Base-by-base conservation (phyloP, 1,140 invertebrate genomes). In the Drosophila rhopaloa region DNA sequence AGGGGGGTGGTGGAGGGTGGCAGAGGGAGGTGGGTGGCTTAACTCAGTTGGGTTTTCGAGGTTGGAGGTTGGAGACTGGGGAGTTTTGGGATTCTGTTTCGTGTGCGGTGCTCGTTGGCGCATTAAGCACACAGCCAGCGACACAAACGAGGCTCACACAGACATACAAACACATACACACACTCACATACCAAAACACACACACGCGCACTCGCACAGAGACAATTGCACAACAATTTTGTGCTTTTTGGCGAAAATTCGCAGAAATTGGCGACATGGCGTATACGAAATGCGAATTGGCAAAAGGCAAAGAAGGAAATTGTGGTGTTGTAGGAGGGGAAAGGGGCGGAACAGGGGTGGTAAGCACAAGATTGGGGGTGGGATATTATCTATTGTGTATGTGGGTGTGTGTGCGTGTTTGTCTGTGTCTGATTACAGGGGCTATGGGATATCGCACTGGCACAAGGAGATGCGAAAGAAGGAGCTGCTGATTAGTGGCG, bases 61-160 rank as follows among this genome's bases (percentile, higher is more conserved):
- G 43, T 47, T 46, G 1, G 43, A 11, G 14, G 43, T 47, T 46
- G 1, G 56, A 11, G 10, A 56, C 71, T 62, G 56, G 61, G 61
- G 24, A 63, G 48, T 46, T 60, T 48, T 79, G 63, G 72, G 80
- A 81, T 78, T 82, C 41, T 44, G 65, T 76, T 74, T 83, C 65
- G 74, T 85, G 68, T 85, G 78, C 74, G 81, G 67, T 79, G 61
- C 78, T 86, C 75, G 83, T 86, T 86, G 82, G 65, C 83, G 83
- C 83, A 88, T 86, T 86, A 82, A 82, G 82, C 56, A 78, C 62
- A 78, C 53, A 75, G 48, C 10, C 48, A 14, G 29, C 48, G 48
- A 32, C 48, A 51, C 48, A 51, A 51, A 51, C 48, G 48, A 51
- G 29, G n/a, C 48, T 10, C 35, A 46, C 57, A 63, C 13, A 51